Conservation (phyloP, 1,140 invertebrate genomes). For the Drosophila jambulina region DNA sequence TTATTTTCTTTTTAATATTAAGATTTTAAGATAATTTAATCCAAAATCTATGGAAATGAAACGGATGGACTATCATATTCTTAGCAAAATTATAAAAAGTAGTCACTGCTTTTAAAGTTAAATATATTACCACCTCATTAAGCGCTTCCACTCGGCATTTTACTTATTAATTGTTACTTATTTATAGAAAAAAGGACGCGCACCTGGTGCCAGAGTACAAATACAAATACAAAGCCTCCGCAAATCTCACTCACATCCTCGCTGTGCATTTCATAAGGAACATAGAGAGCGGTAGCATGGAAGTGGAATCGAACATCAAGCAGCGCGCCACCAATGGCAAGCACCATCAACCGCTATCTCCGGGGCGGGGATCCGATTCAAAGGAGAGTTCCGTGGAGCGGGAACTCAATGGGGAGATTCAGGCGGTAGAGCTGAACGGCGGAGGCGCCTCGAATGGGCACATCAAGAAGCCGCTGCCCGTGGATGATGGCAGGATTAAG, state of each 20-base stretch:
- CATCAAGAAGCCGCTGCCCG: slow-evolving; percentile 78
- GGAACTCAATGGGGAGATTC: slow-evolving; percentile 78
- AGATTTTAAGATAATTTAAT: too few relatives aligned
- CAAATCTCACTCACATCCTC: slow-evolving; percentile 6
- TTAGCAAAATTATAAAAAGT: background rate
- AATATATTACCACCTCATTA: too few relatives aligned
- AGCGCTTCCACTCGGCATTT: too few relatives aligned
- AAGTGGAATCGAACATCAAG: slow-evolving; percentile 65
- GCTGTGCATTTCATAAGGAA: slow-evolving; percentile 29
- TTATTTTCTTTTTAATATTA: background rate
- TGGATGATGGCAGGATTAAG: slow-evolving; percentile 79
- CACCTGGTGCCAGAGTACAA: slow-evolving; percentile 75
- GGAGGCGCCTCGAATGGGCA: slow-evolving; percentile 57
- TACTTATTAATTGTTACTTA: too few relatives aligned
- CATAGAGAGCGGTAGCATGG: slow-evolving; percentile 49
- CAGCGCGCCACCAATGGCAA: slow-evolving; percentile 55
- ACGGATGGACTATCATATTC: background rate
- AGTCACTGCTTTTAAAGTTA: background rate
- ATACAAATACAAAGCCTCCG: slow-evolving; percentile 10
- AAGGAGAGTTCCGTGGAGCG: slow-evolving; percentile 84
- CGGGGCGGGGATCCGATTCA: slow-evolving; percentile 56
- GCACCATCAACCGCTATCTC: background rate
- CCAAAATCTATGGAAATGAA: background rate
- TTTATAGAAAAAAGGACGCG: slow-evolving; percentile 39
- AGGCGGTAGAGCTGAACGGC: slow-evolving; percentile 76